Base-by-base conservation (phyloP, 2,888 invertebrate species). In the Thymelicus lineola region DNA sequence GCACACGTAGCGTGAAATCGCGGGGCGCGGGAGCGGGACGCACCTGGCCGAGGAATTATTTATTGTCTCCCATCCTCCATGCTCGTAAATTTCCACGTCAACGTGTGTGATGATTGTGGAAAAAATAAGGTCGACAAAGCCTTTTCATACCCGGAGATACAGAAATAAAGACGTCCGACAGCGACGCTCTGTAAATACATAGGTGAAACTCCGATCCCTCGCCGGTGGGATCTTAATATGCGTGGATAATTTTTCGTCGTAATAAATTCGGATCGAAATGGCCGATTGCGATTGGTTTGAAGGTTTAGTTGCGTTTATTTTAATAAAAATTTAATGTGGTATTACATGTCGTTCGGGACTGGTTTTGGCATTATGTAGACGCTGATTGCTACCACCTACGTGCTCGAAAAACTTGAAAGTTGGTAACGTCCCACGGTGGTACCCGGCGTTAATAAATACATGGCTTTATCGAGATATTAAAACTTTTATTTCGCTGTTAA, bases 41-140 rank as follows among this genome's bases (percentile, higher is more conserved):
- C 91, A 91, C 91, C 91, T 91, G 90, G 91, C 86, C 86, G 80
- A 81, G 82, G 80, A 79, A 90, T 91, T 91, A 92, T 93, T 93
- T 93, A 91, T 93, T 91, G 91, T 92, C 90, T 90, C 88, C 88
- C 90, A 91, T 91, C 88, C 75, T 90, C 89, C 87, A 90, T 88
- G 93, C 91, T 93, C 93, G 91, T 93, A 93, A 93, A 93, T 93
- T 91, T 91, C 84, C 89, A 85, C 87, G 90, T 89, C 93, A 91
- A 92, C 91, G 93, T 93, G 91, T 91, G 91, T 90, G 91, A 91
- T 87, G 91, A 87, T 90, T 86, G 86, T 89, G 85, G 86, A 90
- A 91, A 91, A 91, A 91, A 90, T 80, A 83, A 86, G 85, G 83
- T 84, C 86, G 83, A 89, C 89, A 88, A 91, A 88, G 85, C 88